Evolutionary conservation across 2,797 vertebrate species (phyloP), one percentile per base, ranked within the genome.

Genomic region (Sebastes hubbsi): DNA sequence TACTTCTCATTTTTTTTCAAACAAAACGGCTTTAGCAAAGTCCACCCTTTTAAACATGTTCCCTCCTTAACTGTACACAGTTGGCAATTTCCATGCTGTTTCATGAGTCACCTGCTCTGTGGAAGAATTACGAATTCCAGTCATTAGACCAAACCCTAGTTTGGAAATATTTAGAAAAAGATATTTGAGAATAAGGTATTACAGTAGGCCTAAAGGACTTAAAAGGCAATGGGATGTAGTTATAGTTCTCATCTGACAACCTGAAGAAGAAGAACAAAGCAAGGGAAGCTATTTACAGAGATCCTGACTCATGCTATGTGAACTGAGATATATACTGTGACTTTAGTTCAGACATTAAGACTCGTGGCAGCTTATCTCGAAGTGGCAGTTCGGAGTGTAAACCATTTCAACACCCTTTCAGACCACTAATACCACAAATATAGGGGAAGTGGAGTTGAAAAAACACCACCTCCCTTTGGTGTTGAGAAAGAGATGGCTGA

Each of bases 391-490:
- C 67, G 73, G 12, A 75, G 62, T 80, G 64, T 77, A 56, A 88
- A 79, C 14, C 76, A 83, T 94, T 91, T 92, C 91, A 90, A 90
- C 92, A 91, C 81, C 34, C 22, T 61, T 62, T 76, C 30, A 64
- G 52, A 64, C 81, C 82, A 77, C 76, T 59, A 52, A 73, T 36
- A 83, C 86, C 86, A 83, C 84, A 88, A 54, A 63, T 62, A 82
- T 59, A 91, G 84, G 54, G 92, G 91, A 94, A 94, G 92, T 93
- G 18, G 16, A 66, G 65, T 87, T 72, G 25, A 81, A 82, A 84
- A 67, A 83, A 81, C 58, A 73, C 22, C 62, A 65, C 75, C 78
- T 71, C 68, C 70, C 71, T 84, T 82, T 82, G 38, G 62, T 86
- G 71, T 90, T 89, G 78, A 85, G 87, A 92, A 90, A 91, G 72